Evolutionary conservation across 1,140 invertebrate species (phyloP), one percentile per base, ranked within the genome.

Genomic region (Teleogryllus occipitalis): DNA sequence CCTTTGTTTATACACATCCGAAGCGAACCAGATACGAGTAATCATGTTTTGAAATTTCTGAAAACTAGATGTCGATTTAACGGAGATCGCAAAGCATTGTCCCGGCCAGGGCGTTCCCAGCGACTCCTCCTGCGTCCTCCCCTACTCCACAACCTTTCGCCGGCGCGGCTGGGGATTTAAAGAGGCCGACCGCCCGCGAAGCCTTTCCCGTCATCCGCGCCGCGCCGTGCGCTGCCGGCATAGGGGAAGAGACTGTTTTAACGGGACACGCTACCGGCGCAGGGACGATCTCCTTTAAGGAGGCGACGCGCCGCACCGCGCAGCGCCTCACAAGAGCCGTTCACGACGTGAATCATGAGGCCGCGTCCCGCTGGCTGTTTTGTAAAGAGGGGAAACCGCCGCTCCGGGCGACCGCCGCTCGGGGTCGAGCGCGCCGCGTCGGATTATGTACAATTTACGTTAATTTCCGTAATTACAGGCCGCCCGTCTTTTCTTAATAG

Each of bases 391-490:
- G 10, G 54, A 65, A 65, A 18, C 27, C 54, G 10, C 54, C 8
- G 49, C 49, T 8, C 15, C 49, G 49, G 15, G 49, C 15, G 49
- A n/a, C n/a, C n/a, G n/a, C 49, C 18, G 54, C 18, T 7, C 18
- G 10, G 54, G 54, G 10, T 65, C 18, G 54, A 1, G 10, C 18
- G 54, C 54, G 2, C 54, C 54, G 18, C 54, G 54, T 18, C 54
- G 54, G 54, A 65, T 65, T 65, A 65, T 65, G 54, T 14, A 65
- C 54, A 65, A 65, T 65, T 65, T 65, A 65, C 54, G 54, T 65
- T 65, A 65, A 65, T 65, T 18, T 65, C 54, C 54, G 18, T 65
- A 10, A 65, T 65, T 65, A 65, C 10, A 65, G 54, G 54, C 10
- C 54, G 54, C 54, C 27, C 27, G 27, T 65, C 54, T 0, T 14